Conservation (phyloP, 2,113 vertebrate genomes). For the Perca fluviatilis region DNA sequence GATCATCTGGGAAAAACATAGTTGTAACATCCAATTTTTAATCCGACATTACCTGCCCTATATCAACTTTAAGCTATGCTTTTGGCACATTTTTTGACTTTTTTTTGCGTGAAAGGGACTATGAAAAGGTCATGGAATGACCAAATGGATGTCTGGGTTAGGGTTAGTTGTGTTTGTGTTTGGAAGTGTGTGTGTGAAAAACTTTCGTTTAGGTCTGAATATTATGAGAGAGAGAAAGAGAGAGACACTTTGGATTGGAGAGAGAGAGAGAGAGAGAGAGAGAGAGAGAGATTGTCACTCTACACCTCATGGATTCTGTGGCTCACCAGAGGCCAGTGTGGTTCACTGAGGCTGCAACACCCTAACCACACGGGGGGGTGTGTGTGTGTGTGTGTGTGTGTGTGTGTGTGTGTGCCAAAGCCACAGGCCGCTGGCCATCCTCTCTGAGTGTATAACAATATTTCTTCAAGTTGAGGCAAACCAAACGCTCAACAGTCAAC, state of each 20-base stretch:
- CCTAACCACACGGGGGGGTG: conserved; percentile 76
- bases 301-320: conserved; percentile 79
- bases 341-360: conserved; percentile 78
- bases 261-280: not conserved
- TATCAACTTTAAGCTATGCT: no score
- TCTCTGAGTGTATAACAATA: conserved; percentile 44
- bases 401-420: conserved; percentile 51
- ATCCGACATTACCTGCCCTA: no score
- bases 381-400: conserved; percentile 4
- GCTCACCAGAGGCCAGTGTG: conserved; percentile 84
- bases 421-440: conserved; percentile 48
- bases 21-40: no score
- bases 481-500: not conserved
- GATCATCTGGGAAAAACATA: no score
- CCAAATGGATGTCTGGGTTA: no score
- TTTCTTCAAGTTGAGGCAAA: conserved; percentile 22
- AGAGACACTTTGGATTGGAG: conserved; percentile 11
- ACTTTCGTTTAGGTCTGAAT: not conserved
- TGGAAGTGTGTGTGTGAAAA: not conserved
- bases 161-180: not conserved
- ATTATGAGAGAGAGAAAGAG: not conserved
- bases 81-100: no score
- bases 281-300: conserved; percentile 69
- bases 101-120: no score
- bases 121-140: no score